These are phyloP conservation scores for Dynastes tityus DNA, from an alignment of 2,888 invertebrate genomes.

Conservation along the genomic window DNA sequence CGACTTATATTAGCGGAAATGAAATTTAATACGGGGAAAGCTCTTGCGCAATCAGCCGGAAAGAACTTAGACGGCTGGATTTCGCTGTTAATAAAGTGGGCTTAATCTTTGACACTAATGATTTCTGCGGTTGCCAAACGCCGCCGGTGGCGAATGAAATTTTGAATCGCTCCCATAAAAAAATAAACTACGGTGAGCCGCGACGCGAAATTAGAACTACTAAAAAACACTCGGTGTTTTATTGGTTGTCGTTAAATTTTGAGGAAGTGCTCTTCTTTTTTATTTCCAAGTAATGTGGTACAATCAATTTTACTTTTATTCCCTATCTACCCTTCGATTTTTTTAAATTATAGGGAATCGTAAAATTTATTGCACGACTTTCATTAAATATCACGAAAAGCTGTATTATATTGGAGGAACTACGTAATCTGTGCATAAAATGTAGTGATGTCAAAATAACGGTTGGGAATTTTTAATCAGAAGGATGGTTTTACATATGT, in stretches of 20 bases:
- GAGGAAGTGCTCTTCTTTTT: conserved; percentile 34
- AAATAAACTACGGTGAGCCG: conserved; percentile 48
- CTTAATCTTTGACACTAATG: conserved; percentile 64
- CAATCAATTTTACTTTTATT: conserved; percentile 36
- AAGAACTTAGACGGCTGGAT: conserved; percentile 51
- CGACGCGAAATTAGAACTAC: conserved; percentile 50
- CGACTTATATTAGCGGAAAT: conserved; percentile 61
- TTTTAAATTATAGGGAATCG: conserved; percentile 13
- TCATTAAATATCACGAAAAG: neutral
- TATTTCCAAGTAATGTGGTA: conserved; percentile 30
- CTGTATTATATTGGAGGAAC: neutral
- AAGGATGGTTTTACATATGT: no score
- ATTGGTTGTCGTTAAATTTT: conserved; percentile 50
- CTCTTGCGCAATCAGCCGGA: conserved; percentile 46
- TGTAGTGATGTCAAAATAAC: no score
- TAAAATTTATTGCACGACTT: conserved; percentile 8
- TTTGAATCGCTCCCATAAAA: conserved; percentile 36
- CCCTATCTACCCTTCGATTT: conserved; percentile 2
- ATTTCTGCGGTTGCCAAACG: conserved; percentile 58
- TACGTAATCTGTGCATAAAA: neutral
- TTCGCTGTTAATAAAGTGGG: conserved; percentile 62
- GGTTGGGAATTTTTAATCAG: no score
- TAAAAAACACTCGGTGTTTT: conserved; percentile 52
- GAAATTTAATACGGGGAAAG: conserved; percentile 62
- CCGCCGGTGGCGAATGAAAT: conserved; percentile 41